A percentile compares a stretch with the other conserved stretches of the same genome.
Evolutionary conservation across 2,113 vertebrate species (phyloP).

Genomic region (Mionectes macconnelli): DNA sequence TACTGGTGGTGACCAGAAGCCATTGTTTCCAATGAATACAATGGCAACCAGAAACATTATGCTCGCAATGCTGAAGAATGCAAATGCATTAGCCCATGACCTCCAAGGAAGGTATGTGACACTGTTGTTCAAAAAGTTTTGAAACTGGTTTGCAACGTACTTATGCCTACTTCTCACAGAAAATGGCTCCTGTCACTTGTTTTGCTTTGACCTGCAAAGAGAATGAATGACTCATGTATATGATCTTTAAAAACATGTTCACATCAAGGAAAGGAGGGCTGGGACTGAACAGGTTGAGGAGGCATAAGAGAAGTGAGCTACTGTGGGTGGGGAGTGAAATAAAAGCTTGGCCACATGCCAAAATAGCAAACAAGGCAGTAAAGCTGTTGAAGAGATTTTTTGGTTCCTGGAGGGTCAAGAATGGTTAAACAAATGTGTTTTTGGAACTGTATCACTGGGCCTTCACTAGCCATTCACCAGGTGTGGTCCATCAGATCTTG

Average conservation of each 20-base stretch:
- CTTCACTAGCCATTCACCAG: not conserved
- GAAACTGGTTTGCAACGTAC: constrained; percentile 38
- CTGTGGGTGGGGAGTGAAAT: not conserved
- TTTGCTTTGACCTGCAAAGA: constrained; percentile 60
- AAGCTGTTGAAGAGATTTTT: not conserved
- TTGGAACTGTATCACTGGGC: not conserved
- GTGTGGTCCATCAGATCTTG: not conserved
- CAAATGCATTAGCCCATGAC: constrained; percentile 72
- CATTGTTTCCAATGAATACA: constrained; percentile 71
- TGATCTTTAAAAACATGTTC: constrained; percentile 15
- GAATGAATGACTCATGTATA: not conserved
- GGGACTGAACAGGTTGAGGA: not conserved
- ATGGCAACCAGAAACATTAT: constrained; percentile 68
- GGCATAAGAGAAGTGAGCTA: not conserved
- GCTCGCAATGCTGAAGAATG: constrained; percentile 42
- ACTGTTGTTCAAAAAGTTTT: constrained; percentile 62
- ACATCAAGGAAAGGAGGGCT: not conserved
- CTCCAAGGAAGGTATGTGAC: constrained; percentile 59
- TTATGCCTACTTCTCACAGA: constrained; percentile 47
- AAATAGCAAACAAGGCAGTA: not conserved
- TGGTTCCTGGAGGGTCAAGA: not conserved
- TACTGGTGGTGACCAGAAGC: constrained; percentile 58
- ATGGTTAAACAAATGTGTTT: not conserved
- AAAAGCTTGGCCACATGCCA: not conserved
- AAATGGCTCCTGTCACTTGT: constrained; percentile 31